phyloP scores from a whole-genome alignment of 2,888 invertebrate genomes.

The Thera obeliscata region DNA sequence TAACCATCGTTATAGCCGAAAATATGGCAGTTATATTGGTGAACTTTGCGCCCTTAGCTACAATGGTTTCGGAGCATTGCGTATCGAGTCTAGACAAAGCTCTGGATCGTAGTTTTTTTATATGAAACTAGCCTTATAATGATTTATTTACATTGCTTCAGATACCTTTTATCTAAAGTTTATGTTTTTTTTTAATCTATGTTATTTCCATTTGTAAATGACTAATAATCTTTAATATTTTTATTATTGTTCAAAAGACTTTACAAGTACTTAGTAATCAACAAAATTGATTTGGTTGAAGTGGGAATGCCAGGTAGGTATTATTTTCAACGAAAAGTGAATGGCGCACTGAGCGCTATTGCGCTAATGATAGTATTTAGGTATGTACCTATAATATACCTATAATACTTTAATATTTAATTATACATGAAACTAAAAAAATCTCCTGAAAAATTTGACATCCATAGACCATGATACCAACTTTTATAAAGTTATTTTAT shows the following conservation, averaged over 20 bases:
- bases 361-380: too few relatives aligned
- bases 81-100: too few relatives aligned
- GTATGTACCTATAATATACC: too few relatives aligned
- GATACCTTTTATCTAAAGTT: constrained; percentile 67
- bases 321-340: neutral
- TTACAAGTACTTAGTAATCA: constrained; percentile 37
- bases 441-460: neutral
- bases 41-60: too few relatives aligned
- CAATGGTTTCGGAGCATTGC: too few relatives aligned
- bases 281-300: constrained; percentile 3
- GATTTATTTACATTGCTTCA: constrained; percentile 63
- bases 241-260: constrained; percentile 29
- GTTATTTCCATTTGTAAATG: constrained; percentile 14
- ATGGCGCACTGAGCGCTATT: neutral
- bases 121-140: constrained; percentile 15
- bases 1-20: neutral
- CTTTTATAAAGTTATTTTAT: neutral
- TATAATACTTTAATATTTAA: neutral
- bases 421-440: neutral
- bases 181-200: constrained; percentile 52
- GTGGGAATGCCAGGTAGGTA: constrained; percentile 1
- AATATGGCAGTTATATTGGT: too few relatives aligned
- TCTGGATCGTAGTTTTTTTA: neutral
- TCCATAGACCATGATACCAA: neutral
- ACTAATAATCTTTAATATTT: constrained; percentile 18